phyloP scores from a whole-genome alignment of 2,113 vertebrate genomes.

The human region GRCh38 chr7:128358001-128358500 shows the following conservation, averaged over 20 bases:
- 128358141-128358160: not conserved
- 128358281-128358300: slow-evolving; percentile 57
- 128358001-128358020: not conserved
- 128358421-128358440: not conserved
- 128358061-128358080: not conserved
- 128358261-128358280: not conserved
- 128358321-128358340: not conserved
- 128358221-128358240: not conserved
- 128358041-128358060: not conserved
- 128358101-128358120: not conserved
- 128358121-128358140: not conserved
- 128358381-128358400: not conserved
- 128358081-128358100: not conserved
- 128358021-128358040: not conserved
- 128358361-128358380: not conserved
- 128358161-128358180: not conserved
- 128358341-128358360: not conserved
- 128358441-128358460: not conserved
- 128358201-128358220: not conserved
- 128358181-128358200: not conserved
- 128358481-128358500: not conserved
- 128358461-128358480: not conserved
- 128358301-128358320: not conserved
- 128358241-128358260: not conserved
- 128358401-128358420: not conserved